Evolutionary conservation across 2,113 vertebrate species (phyloP).

Genomic region (human (Homo sapiens)): DNA sequence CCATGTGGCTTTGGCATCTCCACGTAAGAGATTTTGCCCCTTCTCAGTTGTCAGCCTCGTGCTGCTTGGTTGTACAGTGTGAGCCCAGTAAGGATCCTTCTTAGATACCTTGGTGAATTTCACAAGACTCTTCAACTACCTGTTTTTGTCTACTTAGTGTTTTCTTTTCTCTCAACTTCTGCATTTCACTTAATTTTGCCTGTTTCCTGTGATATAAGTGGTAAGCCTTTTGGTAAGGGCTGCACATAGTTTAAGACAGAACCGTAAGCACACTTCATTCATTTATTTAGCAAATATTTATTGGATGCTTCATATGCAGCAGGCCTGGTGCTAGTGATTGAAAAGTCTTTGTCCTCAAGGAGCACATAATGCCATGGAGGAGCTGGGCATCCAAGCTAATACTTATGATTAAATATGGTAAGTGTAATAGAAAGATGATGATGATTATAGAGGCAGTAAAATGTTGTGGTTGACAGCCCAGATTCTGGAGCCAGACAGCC

Average conservation of each 20-base stretch:
- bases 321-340: neutral
- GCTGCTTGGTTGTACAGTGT: neutral
- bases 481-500: neutral
- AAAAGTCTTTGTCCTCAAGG: neutral
- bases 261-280: neutral
- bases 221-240: neutral
- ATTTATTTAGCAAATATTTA: neutral
- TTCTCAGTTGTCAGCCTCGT: neutral
- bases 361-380: rapidly evolving
- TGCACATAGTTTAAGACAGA: neutral
- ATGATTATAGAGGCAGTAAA: neutral
- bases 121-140: neutral
- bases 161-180: neutral
- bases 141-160: neutral
- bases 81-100: neutral
- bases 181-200: neutral
- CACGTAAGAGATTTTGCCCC: neutral
- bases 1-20: neutral
- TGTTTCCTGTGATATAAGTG: neutral
- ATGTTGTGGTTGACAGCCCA: neutral
- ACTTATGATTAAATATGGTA: neutral
- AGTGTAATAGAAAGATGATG: neutral
- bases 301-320: neutral
- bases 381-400: neutral
- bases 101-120: neutral